Base-by-base conservation (phyloP, 2,888 invertebrate species). In the Amaurobius ferox region DNA sequence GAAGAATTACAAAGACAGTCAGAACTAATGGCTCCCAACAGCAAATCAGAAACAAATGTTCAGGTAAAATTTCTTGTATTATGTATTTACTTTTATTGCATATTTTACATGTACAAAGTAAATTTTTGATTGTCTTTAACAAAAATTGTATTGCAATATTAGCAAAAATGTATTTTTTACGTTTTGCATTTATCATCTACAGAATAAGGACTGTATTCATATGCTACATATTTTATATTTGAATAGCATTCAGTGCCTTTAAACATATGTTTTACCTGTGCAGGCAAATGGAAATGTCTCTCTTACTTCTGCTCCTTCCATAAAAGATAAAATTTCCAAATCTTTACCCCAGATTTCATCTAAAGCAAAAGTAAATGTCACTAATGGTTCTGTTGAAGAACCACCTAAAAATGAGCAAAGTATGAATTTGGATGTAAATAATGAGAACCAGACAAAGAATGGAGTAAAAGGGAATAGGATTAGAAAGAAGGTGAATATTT, bases 1-100 rank as follows among this genome's bases (percentile, higher is more conserved):
- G 86, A 71, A 70, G 79, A 80, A 48, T 66, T 26, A 67, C 19
- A 67, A 67, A 19, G 67, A 23, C 32, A 67, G 11, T 67, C 67
- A 1, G 67, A 39, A 23, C 26, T 67, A 23, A 13, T 67, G 29
- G 23, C 35, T 29, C 26, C 23, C 7, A 28, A 26, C 11, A 0
- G 26, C 19, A 26, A 28, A 29, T 64, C 29, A 64, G 67, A 67
- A 67, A 16, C 32, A n/a, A 55, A 55, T 32, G 16, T 6, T 71
- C 30, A 55, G n/a, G 48, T 71, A 48, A 30, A 29, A 16, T 62
- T 62, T 28, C 9, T 19, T 0, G n/a, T 6, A 61, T n/a, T n/a
- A 1, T 16, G n/a, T 1, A 3, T 40, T 40, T 40, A 16, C n/a
- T 40, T 16, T 55, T 55, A 19, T n/a, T 55, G n/a, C n/a, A n/a